Conservation (phyloP, 2,888 invertebrate species). For the Deilephila elpenor region DNA sequence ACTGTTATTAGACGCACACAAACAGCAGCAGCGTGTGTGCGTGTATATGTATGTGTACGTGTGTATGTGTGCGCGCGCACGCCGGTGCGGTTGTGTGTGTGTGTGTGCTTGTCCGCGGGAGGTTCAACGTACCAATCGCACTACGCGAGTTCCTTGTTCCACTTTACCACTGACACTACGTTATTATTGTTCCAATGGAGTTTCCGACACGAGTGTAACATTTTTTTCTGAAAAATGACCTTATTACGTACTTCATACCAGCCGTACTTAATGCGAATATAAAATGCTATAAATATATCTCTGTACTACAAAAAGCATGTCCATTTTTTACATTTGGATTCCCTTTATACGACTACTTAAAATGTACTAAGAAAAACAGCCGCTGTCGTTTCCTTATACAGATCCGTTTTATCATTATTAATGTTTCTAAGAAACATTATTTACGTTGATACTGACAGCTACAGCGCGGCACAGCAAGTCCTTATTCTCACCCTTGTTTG, state of each 20-base stretch:
- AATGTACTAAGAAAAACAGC: not conserved
- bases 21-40: conserved; percentile 36
- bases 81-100: conserved; percentile 40
- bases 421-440: conserved; percentile 20
- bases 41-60: conserved; percentile 47
- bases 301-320: conserved; percentile 4
- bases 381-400: conserved; percentile 16
- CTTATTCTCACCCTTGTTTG: conserved; percentile 9
- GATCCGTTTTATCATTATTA: conserved; percentile 12
- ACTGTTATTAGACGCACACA: conserved; percentile 57
- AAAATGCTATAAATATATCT: conserved; percentile 18
- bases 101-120: conserved; percentile 47
- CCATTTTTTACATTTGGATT: conserved; percentile 9
- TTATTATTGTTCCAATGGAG: conserved; percentile 80
- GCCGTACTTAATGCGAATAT: not conserved
- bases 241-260: conserved; percentile 46
- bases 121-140: conserved; percentile 83
- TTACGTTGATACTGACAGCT: conserved; percentile 10
- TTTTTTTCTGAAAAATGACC: conserved; percentile 56
- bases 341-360: not conserved
- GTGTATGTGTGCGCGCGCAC: conserved; percentile 56
- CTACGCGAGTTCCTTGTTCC: conserved; percentile 84
- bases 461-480: too few species aligned
- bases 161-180: conserved; percentile 82
- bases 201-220: conserved; percentile 64